Percentiles rank a stretch among this genome's conserved stretches.
Evolutionary conservation across 1,140 invertebrate genomes (phyloP).

Genomic region (Procambarus virginalis): DNA sequence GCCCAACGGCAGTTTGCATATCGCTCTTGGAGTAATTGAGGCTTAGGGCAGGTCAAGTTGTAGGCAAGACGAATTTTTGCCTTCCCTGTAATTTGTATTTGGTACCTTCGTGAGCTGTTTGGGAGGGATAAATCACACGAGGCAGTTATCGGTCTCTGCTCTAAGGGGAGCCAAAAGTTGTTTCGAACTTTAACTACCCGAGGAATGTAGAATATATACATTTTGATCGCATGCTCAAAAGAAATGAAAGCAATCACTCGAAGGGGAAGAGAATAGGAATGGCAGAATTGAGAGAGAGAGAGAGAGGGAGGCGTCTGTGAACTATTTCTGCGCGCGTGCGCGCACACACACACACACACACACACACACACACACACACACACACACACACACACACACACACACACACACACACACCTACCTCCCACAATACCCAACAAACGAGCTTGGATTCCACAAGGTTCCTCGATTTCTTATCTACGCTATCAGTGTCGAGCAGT

Average conservation of each 20-base stretch:
- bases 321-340: too few relatives aligned
- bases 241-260: background rate
- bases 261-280: background rate
- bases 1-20: background rate
- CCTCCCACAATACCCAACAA: background rate
- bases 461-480: background rate
- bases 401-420: too few relatives aligned
- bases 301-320: background rate
- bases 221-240: background rate
- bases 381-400: too few relatives aligned
- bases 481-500: constrained; percentile 7
- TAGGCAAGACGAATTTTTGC: background rate
- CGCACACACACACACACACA: background rate
- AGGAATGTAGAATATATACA: background rate
- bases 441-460: background rate
- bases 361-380: too few relatives aligned
- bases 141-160: background rate
- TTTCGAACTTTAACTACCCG: background rate
- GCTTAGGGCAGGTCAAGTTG: background rate
- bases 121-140: background rate
- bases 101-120: background rate
- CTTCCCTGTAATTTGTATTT: background rate
- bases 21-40: background rate
- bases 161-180: background rate
- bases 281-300: background rate